phyloP scores from a whole-genome alignment of 64 coral and sea anemone species.

The Actinia tenebrosa region DNA sequence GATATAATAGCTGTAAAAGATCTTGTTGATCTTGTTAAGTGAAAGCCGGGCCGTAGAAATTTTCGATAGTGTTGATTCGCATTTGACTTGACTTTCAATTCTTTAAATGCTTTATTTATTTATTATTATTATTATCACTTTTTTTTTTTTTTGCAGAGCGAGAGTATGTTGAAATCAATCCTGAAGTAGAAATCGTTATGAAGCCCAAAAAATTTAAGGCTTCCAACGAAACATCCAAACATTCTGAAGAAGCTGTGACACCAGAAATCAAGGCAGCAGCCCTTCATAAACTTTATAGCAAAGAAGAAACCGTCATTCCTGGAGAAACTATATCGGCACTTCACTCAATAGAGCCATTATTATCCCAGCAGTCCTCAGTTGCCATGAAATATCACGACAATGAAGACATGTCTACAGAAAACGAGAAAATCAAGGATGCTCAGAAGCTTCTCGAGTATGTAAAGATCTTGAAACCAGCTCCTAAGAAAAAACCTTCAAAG shows the following conservation, averaged over 20 bases:
- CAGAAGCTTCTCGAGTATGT: conserved; percentile 74
- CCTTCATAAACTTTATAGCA: background rate
- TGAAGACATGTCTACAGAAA: conserved; percentile 63
- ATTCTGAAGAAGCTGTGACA: conserved; percentile 1
- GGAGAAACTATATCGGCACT: conserved; percentile 57
- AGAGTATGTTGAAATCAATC: conserved; percentile 3
- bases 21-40: no score
- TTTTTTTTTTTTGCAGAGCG: background rate
- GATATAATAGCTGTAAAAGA: no score
- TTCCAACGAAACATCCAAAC: background rate
- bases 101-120: background rate
- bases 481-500: conserved; percentile 8
- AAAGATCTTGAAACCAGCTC: conserved; percentile 53
- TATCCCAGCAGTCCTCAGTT: conserved; percentile 73
- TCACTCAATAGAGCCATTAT: conserved; percentile 81
- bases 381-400: conserved; percentile 84
- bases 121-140: no score
- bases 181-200: conserved; percentile 28
- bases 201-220: background rate
- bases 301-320: conserved; percentile 1
- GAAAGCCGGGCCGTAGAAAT: background rate
- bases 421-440: conserved; percentile 82
- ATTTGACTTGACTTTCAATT: background rate
- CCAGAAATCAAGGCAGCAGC: background rate
- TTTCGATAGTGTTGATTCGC: background rate